Percentiles rank a stretch among this genome's conserved stretches.
phyloP scores from a whole-genome alignment of 2,113 vertebrate genomes.

The Etheostoma spectabile region DNA sequence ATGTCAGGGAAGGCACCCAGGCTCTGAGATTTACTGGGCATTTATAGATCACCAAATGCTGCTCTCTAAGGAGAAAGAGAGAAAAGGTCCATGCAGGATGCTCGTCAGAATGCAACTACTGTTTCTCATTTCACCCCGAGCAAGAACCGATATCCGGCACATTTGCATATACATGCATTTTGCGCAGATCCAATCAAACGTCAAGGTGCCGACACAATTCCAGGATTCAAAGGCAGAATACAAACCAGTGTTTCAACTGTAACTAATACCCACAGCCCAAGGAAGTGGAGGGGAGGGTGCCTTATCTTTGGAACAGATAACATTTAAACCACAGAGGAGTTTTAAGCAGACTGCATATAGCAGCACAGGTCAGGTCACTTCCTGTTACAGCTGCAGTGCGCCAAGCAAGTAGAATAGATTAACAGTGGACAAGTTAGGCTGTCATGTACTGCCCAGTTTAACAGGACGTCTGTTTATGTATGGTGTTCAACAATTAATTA shows the following conservation, averaged over 20 bases:
- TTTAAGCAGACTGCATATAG: slow-evolving; percentile 56
- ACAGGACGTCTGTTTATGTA: slow-evolving; percentile 39
- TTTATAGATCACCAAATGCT: slow-evolving; percentile 81
- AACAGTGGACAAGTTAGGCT: slow-evolving; percentile 39
- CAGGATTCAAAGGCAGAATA: slow-evolving; percentile 75
- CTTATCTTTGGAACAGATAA: slow-evolving; percentile 76
- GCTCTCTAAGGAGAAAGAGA: slow-evolving; percentile 68
- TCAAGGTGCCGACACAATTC: slow-evolving; percentile 83
- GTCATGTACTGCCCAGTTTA: slow-evolving; percentile 50
- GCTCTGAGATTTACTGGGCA: slow-evolving; percentile 81
- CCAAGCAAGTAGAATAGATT: slow-evolving; percentile 70
- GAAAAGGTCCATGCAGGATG: slow-evolving; percentile 56
- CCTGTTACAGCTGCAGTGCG: slow-evolving; percentile 55
- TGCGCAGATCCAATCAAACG: slow-evolving; percentile 85
- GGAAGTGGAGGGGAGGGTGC: slow-evolving; percentile 51
- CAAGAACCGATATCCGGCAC: slow-evolving; percentile 77
- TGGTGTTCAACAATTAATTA: slow-evolving; percentile 45
- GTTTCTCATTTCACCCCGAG: slow-evolving; percentile 80
- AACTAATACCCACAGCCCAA: slow-evolving; percentile 76
- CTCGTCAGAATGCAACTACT: slow-evolving; percentile 78
- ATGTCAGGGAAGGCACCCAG: slow-evolving; percentile 82
- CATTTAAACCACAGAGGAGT: slow-evolving; percentile 73
- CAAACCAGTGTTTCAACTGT: slow-evolving; percentile 75
- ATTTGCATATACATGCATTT: slow-evolving; percentile 86
- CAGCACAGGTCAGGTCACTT: slow-evolving; percentile 66